Conservation (phyloP, 2,888 invertebrate genomes). For the Meliscaeva auricollis region DNA sequence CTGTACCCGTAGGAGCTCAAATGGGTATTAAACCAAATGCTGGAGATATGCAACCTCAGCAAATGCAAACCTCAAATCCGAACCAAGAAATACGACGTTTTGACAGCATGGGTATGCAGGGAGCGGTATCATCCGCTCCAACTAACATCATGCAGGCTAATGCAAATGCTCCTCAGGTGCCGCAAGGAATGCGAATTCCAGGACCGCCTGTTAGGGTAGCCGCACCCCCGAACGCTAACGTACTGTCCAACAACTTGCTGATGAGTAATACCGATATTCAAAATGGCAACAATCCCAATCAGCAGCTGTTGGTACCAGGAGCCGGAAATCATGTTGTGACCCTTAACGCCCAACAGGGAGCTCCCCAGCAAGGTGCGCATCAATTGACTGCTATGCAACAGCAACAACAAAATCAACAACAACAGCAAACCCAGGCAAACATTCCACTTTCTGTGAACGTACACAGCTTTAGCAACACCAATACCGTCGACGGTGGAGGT, state of each 20-base stretch:
- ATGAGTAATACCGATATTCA: slow-evolving; percentile 77
- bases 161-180: slow-evolving; percentile 79
- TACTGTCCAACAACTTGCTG: slow-evolving; percentile 78
- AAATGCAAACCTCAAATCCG: slow-evolving; percentile 79
- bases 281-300: slow-evolving; percentile 66
- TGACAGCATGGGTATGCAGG: slow-evolving; percentile 81
- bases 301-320: slow-evolving; percentile 72
- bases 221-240: slow-evolving; percentile 78
- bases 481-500: slow-evolving; percentile 77
- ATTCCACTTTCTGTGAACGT: slow-evolving; percentile 84
- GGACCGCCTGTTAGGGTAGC: slow-evolving; percentile 80
- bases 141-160: slow-evolving; percentile 79
- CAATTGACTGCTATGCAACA: slow-evolving; percentile 74
- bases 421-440: slow-evolving; percentile 81
- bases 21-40: slow-evolving; percentile 78
- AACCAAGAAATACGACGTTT: slow-evolving; percentile 82
- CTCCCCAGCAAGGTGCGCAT: slow-evolving; percentile 72
- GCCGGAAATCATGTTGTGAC: slow-evolving; percentile 74
- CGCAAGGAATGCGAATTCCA: slow-evolving; percentile 82
- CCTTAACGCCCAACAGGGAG: slow-evolving; percentile 76
- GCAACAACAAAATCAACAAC: slow-evolving; percentile 76
- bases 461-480: slow-evolving; percentile 82
- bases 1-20: slow-evolving; percentile 61
- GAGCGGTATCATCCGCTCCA: slow-evolving; percentile 78
- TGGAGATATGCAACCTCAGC: slow-evolving; percentile 79